These are phyloP conservation scores for Aegithalos caudatus DNA, from an alignment of 2,113 vertebrate species.

Conservation along the genomic window DNA sequence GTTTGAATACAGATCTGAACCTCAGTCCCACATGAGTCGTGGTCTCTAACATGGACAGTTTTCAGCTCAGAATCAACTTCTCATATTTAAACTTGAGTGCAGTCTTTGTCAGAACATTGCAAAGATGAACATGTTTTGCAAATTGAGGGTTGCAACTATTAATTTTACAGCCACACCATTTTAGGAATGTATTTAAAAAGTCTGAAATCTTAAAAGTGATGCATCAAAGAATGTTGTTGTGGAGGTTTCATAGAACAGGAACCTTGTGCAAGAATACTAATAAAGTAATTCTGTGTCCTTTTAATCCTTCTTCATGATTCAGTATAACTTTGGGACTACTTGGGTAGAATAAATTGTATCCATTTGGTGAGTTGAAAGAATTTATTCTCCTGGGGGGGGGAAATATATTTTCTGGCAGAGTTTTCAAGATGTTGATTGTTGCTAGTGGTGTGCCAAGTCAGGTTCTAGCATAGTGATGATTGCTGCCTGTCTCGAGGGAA, in stretches of 20 bases:
- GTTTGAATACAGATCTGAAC: neutral
- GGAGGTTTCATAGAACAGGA: neutral
- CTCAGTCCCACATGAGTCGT: rapidly evolving
- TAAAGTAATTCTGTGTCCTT: neutral
- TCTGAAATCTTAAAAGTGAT: neutral
- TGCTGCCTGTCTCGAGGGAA: neutral
- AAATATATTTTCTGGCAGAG: neutral
- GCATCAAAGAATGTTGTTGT: neutral
- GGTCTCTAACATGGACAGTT: neutral
- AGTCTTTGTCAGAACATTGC: neutral
- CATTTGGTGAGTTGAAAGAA: neutral
- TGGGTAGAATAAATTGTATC: neutral
- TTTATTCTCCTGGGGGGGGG: neutral
- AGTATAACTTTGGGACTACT: neutral
- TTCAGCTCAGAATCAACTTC: neutral
- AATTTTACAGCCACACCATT: neutral
- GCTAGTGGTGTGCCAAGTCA: neutral
- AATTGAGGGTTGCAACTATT: neutral
- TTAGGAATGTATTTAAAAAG: neutral
- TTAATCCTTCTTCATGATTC: neutral
- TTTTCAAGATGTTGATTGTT: neutral
- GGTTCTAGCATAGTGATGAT: neutral
- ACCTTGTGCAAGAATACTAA: neutral
- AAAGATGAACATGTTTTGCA: neutral
- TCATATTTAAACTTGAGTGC: neutral